Evolutionary conservation across 2,888 invertebrate species (phyloP), one percentile per base, ranked within the genome.

Genomic region (Pyrrhosoma nymphula): DNA sequence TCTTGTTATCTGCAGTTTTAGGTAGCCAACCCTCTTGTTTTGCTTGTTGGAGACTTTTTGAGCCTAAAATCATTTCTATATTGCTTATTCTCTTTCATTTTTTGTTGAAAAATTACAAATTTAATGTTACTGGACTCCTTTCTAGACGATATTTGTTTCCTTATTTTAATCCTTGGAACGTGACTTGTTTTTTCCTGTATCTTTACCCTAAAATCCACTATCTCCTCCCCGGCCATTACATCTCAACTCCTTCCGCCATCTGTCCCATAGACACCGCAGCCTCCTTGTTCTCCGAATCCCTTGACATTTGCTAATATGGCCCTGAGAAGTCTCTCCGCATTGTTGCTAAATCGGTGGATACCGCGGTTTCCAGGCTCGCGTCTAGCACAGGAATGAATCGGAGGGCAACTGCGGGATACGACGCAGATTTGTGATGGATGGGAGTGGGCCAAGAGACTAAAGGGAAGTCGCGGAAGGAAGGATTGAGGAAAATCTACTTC

Each of bases 261-360:
- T 56, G 2, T 16, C 39, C 39, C 39, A 39, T 35, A 14, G 10
- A 18, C 20, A 56, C 60, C 91, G 23, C 60, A 60, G 60, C 60
- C 60, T 35, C 35, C 18, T 26, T 47, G 69, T 60, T 20, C 16
- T 60, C 60, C 35, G 12, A 0, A 30, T 82, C 88, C n/a, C 39
- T 39, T 91, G 91, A 75, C 47, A 69, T 93, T 39, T 63, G 69
- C 93, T 93, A 93, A 93, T 69, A 93, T 69, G 55, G 90, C 75
- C 93, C 47, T 18, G 69, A 69, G 93, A 75, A 93, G 26, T 93
- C 93, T 93, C 91, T 39, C 91, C 91, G 91, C 91, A 91, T 91
- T 69, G 93, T 55, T 93, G 75, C 93, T 75, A 75, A 69, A 69
- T 93, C 26, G 93, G 91, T 63, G 35, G 35, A 91, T 91, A 63